These are phyloP conservation scores for Stichopus horrens DNA, from an alignment of 53 echinoderm and acorn worm genomes.

Conservation along the genomic window DNA sequence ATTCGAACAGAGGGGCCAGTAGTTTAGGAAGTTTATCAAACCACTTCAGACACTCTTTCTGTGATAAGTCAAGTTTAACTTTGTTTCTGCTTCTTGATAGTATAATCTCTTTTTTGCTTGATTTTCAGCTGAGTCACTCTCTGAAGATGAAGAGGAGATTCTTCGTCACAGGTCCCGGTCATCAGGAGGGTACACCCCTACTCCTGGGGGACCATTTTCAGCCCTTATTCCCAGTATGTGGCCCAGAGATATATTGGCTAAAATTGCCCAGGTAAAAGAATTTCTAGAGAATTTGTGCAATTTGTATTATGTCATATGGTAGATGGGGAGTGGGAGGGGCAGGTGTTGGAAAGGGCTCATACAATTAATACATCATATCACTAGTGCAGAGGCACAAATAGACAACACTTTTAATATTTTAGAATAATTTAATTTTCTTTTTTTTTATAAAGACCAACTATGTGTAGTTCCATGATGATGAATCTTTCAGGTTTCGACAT, in stretches of 20 bases:
- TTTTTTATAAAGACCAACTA: too few species aligned
- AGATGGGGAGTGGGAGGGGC: not conserved
- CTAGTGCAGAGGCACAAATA: too few species aligned
- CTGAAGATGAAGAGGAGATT: conserved; percentile 97
- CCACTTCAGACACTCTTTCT: too few species aligned
- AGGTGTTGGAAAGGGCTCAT: not conserved
- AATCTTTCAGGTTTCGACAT: too few species aligned
- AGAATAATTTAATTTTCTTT: too few species aligned
- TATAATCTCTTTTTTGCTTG: not conserved
- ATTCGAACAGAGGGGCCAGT: too few species aligned
- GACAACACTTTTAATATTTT: too few species aligned
- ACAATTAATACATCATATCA: too few species aligned
- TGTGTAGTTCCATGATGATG: too few species aligned
- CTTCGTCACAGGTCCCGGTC: conserved; percentile 70
- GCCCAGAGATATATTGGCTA: conserved; percentile 93
- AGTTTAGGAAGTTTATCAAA: too few species aligned
- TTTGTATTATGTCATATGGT: not conserved
- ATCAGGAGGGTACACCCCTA: conserved; percentile 72
- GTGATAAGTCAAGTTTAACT: too few species aligned
- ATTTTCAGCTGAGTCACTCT: conserved; percentile 88
- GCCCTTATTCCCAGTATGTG: conserved; percentile 94
- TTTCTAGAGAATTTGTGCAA: not conserved
- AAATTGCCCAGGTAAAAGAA: conserved; percentile 80
- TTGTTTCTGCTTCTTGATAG: too few species aligned
- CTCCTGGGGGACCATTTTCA: conserved; percentile 98